phyloP scores from a whole-genome alignment of 2,113 vertebrate species.

The Scytalopus superciliaris region DNA sequence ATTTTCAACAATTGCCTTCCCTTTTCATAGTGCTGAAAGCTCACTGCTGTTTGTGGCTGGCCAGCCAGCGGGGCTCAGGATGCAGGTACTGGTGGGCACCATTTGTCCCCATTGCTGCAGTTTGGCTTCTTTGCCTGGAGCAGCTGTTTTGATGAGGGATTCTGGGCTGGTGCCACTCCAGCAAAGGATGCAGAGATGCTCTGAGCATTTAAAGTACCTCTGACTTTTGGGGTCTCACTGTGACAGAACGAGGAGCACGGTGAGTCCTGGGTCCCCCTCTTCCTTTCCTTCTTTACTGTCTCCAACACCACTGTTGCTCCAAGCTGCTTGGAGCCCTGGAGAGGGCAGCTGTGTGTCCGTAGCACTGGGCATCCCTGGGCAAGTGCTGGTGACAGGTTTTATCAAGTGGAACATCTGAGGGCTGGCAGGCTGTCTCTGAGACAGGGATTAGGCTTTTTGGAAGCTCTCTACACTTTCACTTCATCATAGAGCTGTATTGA shows the following conservation, averaged over 20 bases:
- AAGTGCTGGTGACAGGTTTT: neutral
- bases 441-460: neutral
- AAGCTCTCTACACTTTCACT: neutral
- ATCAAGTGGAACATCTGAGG: conserved; percentile 20
- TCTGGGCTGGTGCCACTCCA: neutral
- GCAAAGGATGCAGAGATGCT: neutral
- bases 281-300: neutral
- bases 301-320: accelerated
- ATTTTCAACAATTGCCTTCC: neutral
- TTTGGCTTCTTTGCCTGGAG: neutral
- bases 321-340: neutral
- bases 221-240: neutral
- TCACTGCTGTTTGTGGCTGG: accelerated
- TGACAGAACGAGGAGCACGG: accelerated
- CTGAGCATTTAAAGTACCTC: accelerated
- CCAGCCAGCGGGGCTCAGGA: neutral
- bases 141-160: neutral
- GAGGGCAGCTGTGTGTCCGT: neutral
- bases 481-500: neutral
- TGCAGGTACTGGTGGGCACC: accelerated
- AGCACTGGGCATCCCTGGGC: neutral
- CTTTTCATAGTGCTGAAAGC: accelerated
- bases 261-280: neutral
- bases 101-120: accelerated
- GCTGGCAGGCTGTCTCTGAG: neutral